These are phyloP conservation scores for Caerostris darwini DNA, from an alignment of 1,140 invertebrate genomes.

Conservation along the genomic window DNA sequence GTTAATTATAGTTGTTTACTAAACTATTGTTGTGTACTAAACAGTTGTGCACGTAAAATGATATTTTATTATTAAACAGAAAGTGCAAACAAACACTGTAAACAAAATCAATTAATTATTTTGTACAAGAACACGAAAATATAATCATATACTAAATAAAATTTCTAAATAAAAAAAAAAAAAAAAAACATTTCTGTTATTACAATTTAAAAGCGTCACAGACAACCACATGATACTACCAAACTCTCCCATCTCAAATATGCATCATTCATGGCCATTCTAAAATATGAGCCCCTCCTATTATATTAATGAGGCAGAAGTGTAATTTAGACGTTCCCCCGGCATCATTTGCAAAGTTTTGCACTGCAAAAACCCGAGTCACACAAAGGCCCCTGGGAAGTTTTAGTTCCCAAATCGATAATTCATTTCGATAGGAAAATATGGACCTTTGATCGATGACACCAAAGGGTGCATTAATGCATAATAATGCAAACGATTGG, in stretches of 20 bases:
- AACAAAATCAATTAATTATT: too few species aligned
- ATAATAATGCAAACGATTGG: neutral
- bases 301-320: neutral
- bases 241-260: neutral
- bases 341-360: constrained; percentile 5
- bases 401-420: neutral
- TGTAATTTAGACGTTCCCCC: neutral
- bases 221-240: neutral
- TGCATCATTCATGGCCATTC: neutral
- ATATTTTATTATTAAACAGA: too few species aligned
- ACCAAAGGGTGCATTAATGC: constrained; percentile 35
- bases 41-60: too few species aligned
- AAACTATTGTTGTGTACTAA: too few species aligned
- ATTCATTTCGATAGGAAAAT: neutral
- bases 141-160: too few species aligned
- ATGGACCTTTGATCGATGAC: constrained; percentile 20
- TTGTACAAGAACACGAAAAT: too few species aligned
- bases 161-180: too few species aligned
- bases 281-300: neutral
- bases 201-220: neutral
- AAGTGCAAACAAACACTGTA: too few species aligned
- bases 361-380: neutral
- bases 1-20: too few species aligned
- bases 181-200: too few species aligned
- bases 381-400: neutral